phyloP scores from a whole-genome alignment of 2,797 vertebrate genomes.

The Oreochromis mossambicus region DNA sequence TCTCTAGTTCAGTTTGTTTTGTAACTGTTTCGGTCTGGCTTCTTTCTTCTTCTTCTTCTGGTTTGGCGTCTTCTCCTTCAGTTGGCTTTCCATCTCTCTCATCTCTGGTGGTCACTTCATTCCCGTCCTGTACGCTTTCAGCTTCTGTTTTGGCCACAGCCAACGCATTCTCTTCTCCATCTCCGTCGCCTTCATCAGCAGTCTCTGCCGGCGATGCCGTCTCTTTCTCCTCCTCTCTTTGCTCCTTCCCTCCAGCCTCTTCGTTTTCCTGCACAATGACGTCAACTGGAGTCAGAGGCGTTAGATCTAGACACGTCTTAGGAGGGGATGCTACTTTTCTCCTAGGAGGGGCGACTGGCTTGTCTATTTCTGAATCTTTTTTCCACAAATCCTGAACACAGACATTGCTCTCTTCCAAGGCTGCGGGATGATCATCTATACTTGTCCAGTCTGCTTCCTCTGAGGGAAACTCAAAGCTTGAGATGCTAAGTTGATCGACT shows the following conservation, averaged over 20 bases:
- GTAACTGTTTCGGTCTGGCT: background rate
- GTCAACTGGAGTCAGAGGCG: constrained; percentile 61
- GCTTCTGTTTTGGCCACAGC: background rate
- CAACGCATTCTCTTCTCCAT: constrained; percentile 9
- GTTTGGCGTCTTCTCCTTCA: background rate
- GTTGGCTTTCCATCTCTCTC: background rate
- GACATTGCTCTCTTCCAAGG: background rate
- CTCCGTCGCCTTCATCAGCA: constrained; percentile 55
- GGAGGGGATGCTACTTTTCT: constrained; percentile 37
- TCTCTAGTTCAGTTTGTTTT: background rate
- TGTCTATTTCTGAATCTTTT: constrained; percentile 10
- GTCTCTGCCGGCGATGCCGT: constrained; percentile 57
- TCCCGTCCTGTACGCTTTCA: background rate
- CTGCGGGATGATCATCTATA: constrained; percentile 5
- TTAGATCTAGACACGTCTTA: constrained; percentile 67
- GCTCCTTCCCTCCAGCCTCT: constrained; percentile 46
- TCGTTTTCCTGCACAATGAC: constrained; percentile 20
- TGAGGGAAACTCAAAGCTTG: constrained; percentile 44
- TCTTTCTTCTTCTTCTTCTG: background rate
- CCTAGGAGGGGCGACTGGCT: constrained; percentile 57
- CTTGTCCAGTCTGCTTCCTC: constrained; percentile 65
- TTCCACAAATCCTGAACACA: background rate
- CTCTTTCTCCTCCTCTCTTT: constrained; percentile 60
- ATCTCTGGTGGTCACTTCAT: background rate
- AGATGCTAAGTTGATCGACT: constrained; percentile 3